Conservation (phyloP, 1,140 invertebrate species). For the Dryas iulia region DNA sequence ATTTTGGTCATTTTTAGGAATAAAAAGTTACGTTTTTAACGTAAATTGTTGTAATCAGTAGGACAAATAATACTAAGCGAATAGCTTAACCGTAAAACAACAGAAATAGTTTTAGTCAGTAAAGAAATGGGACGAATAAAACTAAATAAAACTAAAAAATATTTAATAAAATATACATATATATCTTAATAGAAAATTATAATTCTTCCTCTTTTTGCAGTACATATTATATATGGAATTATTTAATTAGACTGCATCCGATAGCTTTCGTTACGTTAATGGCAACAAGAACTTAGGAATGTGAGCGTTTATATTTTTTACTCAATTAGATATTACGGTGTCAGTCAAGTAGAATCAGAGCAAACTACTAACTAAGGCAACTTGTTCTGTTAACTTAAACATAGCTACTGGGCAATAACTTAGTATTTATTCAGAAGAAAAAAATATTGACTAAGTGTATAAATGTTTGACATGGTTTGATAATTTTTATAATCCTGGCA, state of each 20-base stretch:
- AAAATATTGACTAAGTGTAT: too few relatives aligned
- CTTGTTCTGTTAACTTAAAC: not conserved
- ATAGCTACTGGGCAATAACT: not conserved
- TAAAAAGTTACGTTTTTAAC: too few relatives aligned
- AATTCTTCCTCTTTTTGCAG: not conserved
- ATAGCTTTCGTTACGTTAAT: not conserved
- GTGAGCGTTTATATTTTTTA: not conserved
- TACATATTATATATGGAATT: not conserved
- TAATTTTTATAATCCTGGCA: too few relatives aligned
- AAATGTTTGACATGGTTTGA: too few relatives aligned
- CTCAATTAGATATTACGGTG: not conserved
- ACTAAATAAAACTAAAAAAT: too few relatives aligned
- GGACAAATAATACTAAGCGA: too few relatives aligned
- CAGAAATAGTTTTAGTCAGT: not conserved
- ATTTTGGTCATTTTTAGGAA: too few relatives aligned
- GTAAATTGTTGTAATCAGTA: too few relatives aligned
- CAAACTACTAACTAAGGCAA: not conserved
- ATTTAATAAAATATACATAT: too few relatives aligned
- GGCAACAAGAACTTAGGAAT: not conserved
- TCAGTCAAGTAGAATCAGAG: conserved; percentile 3
- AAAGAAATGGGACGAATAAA: not conserved
- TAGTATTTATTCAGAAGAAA: too few relatives aligned
- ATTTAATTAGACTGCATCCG: not conserved
- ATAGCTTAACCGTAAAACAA: too few relatives aligned
- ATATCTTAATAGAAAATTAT: not conserved